These are phyloP conservation scores for Tubulanus polymorphus DNA, from an alignment of 2,888 invertebrate genomes.

Conservation along the genomic window DNA sequence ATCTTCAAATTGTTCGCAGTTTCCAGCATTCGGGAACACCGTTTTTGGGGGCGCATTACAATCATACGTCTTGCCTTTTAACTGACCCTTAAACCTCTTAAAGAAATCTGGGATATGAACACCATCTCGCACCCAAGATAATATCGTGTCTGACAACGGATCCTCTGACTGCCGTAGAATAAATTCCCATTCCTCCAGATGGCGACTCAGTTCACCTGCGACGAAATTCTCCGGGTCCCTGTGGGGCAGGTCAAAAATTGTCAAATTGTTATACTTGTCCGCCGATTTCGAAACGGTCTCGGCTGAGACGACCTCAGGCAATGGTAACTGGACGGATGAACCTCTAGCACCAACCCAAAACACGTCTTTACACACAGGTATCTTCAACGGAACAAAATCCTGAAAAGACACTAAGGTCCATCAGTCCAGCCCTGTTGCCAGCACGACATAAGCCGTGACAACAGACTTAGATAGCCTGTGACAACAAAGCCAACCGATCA, in stretches of 20 bases:
- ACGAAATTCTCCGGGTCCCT: slow-evolving; percentile 14
- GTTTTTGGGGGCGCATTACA: background rate
- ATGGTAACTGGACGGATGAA: too few relatives aligned
- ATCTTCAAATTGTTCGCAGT: background rate
- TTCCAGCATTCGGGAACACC: background rate
- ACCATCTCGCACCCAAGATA: slow-evolving; percentile 9
- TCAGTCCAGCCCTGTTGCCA: too few relatives aligned
- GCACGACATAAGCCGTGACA: too few relatives aligned
- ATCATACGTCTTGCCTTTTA: slow-evolving; percentile 11
- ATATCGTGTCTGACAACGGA: background rate
- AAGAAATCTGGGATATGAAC: slow-evolving; percentile 12
- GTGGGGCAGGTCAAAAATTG: slow-evolving; percentile 6
- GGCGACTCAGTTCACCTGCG: slow-evolving; percentile 8
- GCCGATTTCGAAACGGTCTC: too few relatives aligned
- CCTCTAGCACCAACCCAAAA: too few relatives aligned
- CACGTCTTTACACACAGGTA: too few relatives aligned
- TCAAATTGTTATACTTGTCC: too few relatives aligned
- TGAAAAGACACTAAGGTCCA: too few relatives aligned
- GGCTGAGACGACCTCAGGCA: too few relatives aligned
- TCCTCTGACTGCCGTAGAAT: background rate
- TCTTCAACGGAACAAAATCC: too few relatives aligned
- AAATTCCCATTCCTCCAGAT: slow-evolving; percentile 3
- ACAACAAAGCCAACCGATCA: too few relatives aligned
- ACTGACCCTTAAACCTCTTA: slow-evolving; percentile 12
- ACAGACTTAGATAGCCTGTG: too few relatives aligned